phyloP scores from a whole-genome alignment of 2,888 invertebrate genomes.

The Cepaea hortensis region DNA sequence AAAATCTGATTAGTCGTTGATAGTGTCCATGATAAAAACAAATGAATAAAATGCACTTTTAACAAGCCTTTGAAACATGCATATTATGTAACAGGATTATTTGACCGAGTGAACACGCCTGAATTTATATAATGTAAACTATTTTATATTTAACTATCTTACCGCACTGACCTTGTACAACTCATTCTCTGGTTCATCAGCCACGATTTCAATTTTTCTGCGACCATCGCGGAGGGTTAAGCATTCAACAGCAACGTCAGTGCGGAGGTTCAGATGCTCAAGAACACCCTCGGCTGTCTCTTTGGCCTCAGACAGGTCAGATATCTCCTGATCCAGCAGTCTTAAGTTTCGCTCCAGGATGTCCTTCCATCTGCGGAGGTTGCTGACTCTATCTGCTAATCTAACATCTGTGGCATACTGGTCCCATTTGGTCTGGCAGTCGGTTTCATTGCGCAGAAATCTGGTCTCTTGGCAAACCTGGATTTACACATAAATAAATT shows the following conservation, averaged over 20 bases:
- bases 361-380: slow-evolving; percentile 76
- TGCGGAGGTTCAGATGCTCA: slow-evolving; percentile 74
- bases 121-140: too few species aligned
- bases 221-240: slow-evolving; percentile 75
- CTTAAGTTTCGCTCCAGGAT: slow-evolving; percentile 74
- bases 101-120: too few species aligned
- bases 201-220: slow-evolving; percentile 74
- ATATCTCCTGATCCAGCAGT: slow-evolving; percentile 75
- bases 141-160: too few species aligned
- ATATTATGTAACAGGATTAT: too few species aligned
- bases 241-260: slow-evolving; percentile 75
- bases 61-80: too few species aligned
- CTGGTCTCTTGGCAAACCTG: slow-evolving; percentile 74
- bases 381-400: slow-evolving; percentile 75
- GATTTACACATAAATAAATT: not conserved
- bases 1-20: too few species aligned
- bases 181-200: slow-evolving; percentile 75
- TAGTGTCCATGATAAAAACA: too few species aligned
- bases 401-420: slow-evolving; percentile 76
- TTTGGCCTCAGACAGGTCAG: slow-evolving; percentile 74
- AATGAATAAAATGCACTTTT: too few species aligned
- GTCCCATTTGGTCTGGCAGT: slow-evolving; percentile 77
- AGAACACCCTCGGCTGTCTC: slow-evolving; percentile 73
- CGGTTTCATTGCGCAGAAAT: slow-evolving; percentile 76
- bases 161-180: slow-evolving; percentile 70